Conservation (phyloP, 2,113 vertebrate genomes). For the Trogon melanurus region DNA sequence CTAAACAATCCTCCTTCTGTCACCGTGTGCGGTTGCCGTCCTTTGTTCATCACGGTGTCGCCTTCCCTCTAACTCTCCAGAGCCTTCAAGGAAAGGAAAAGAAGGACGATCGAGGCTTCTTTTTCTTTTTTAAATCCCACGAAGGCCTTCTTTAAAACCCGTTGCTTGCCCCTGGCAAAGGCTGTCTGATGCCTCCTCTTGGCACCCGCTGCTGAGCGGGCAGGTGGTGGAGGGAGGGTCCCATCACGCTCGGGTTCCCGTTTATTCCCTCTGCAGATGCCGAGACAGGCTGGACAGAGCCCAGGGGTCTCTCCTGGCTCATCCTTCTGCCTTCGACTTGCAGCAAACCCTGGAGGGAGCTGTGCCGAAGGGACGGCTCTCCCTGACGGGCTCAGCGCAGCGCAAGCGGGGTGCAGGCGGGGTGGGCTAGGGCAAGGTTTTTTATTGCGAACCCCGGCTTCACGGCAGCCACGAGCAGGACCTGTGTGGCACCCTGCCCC, state of each 20-base stretch:
- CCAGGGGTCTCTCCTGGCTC: neutral
- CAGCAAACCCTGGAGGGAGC: neutral
- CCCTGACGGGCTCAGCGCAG: fast-evolving
- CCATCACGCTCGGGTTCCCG: neutral
- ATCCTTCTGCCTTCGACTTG: neutral
- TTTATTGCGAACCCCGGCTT: neutral
- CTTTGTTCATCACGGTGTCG: slow-evolving; percentile 18
- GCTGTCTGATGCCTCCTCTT: neutral
- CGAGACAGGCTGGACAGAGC: neutral
- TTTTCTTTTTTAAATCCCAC: neutral
- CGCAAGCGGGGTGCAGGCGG: fast-evolving
- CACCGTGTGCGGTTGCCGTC: neutral
- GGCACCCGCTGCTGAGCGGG: fast-evolving
- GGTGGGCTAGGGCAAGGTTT: neutral
- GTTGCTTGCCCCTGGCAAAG: neutral
- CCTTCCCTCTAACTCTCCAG: slow-evolving; percentile 32
- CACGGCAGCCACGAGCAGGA: neutral
- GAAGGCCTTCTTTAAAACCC: neutral
- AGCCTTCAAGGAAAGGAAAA: neutral
- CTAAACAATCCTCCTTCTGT: slow-evolving; percentile 37
- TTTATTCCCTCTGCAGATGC: neutral
- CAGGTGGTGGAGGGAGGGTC: neutral
- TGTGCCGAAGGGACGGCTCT: fast-evolving
- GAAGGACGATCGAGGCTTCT: neutral
- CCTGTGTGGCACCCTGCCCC: neutral